phyloP scores from a whole-genome alignment of 2,797 vertebrate genomes.

The Parauchenoglanis ngamensis region DNA sequence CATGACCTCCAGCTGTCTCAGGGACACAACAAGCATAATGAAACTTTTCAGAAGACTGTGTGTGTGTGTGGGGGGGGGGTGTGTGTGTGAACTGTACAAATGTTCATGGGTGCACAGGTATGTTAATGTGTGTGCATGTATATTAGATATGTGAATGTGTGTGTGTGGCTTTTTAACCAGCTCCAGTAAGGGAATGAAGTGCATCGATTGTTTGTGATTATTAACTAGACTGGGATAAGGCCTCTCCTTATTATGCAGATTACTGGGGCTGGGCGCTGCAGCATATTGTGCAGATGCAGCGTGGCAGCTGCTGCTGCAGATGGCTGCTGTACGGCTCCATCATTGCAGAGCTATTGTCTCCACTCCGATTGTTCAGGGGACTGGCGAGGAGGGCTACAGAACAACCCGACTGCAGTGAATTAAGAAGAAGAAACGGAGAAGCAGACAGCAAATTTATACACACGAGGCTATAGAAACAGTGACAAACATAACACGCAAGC shows the following conservation, averaged over 20 bases:
- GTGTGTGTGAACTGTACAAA: slow-evolving; percentile 7
- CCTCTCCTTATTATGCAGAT: slow-evolving; percentile 99
- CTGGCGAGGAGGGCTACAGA: slow-evolving; percentile 84
- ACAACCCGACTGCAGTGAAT: slow-evolving; percentile 90
- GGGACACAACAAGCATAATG: slow-evolving; percentile 77
- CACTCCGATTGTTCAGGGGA: slow-evolving; percentile 90
- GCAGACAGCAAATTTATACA: slow-evolving; percentile 84
- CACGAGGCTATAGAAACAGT: slow-evolving; percentile 76
- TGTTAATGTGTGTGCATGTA: neutral
- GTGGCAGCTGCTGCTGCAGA: slow-evolving; percentile 99
- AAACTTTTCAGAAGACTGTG: slow-evolving; percentile 76
- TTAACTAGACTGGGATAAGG: slow-evolving; percentile 99
- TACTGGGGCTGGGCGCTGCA: slow-evolving; percentile 95
- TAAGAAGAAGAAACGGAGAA: slow-evolving; percentile 81
- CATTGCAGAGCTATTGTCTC: slow-evolving; percentile 99
- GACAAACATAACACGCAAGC: slow-evolving; percentile 74
- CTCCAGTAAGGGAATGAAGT: slow-evolving; percentile 95
- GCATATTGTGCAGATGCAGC: slow-evolving; percentile 99
- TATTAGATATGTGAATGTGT: slow-evolving; percentile 14
- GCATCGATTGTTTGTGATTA: slow-evolving; percentile 98
- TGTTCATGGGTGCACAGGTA: slow-evolving; percentile 5
- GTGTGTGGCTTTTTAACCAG: slow-evolving; percentile 60
- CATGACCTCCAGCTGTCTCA: slow-evolving; percentile 81
- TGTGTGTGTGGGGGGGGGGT: neutral
- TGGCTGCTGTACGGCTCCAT: slow-evolving; percentile 99